Conservation (phyloP, 2,113 vertebrate species). For the Microcebus ravelobensis region DNA sequence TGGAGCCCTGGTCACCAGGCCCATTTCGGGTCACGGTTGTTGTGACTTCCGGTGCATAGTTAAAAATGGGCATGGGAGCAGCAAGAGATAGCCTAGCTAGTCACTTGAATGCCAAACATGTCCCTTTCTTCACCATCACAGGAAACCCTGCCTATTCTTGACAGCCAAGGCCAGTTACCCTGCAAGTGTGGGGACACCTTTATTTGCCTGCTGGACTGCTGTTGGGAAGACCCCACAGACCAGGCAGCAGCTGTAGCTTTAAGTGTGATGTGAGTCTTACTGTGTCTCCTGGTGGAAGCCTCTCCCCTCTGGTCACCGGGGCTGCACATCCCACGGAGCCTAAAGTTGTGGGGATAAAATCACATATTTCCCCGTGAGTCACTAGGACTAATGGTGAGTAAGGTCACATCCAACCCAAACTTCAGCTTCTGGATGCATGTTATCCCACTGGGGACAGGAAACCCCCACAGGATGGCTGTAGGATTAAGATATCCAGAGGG, state of each 20-base stretch:
- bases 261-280: not conserved
- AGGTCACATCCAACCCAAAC: not conserved
- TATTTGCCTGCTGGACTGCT: not conserved
- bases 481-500: not conserved
- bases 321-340: not conserved
- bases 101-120: too few relatives aligned
- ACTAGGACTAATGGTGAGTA: too few relatives aligned
- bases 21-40: not conserved
- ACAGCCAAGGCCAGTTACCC: not conserved
- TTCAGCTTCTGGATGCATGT: not conserved
- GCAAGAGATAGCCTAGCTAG: not conserved
- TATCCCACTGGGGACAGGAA: not conserved
- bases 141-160: not conserved
- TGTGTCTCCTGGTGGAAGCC: not conserved
- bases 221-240: not conserved
- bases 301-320: not conserved
- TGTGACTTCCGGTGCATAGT: not conserved
- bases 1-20: not conserved
- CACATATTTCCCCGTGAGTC: not conserved
- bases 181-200: not conserved
- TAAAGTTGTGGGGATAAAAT: not conserved
- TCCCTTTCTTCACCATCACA: accelerated
- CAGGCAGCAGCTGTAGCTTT: not conserved
- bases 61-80: not conserved
- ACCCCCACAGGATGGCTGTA: not conserved